Conservation (phyloP, 64 coral and sea anemone genomes). For the Montipora efflorescens region DNA sequence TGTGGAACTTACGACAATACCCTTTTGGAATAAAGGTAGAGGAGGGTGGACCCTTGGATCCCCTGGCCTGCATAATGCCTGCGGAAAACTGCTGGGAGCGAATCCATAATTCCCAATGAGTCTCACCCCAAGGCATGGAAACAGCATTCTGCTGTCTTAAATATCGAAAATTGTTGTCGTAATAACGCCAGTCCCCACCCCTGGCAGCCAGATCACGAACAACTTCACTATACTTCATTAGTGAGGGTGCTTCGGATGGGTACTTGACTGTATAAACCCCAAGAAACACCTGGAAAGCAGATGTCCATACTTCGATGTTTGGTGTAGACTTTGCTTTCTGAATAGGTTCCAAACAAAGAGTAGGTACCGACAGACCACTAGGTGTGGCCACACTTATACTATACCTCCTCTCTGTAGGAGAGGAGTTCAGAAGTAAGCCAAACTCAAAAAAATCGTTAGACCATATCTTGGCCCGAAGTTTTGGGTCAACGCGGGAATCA, state of each 20-base stretch:
- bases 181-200: constrained; percentile 44
- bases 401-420: not conserved
- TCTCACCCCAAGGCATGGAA: not conserved
- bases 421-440: not conserved
- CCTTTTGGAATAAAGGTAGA: no score
- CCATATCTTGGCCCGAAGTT: not conserved
- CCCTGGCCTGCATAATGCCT: no score
- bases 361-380: not conserved
- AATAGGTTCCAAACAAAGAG: constrained; percentile 12
- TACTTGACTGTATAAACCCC: constrained; percentile 23
- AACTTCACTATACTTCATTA: constrained; percentile 37
- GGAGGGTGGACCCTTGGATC: no score
- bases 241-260: constrained; percentile 18
- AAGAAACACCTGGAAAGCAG: constrained; percentile 33
- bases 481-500: not conserved
- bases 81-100: constrained; percentile 7
- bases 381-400: not conserved
- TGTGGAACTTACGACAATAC: no score
- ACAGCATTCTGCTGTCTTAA: not conserved
- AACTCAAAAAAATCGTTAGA: not conserved
- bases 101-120: constrained; percentile 17
- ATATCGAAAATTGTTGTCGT: constrained; percentile 38
- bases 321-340: constrained; percentile 20
- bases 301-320: constrained; percentile 17
- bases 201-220: constrained; percentile 16